Conservation (phyloP, 1,140 invertebrate species). For the Drosophila bipectinata region DNA sequence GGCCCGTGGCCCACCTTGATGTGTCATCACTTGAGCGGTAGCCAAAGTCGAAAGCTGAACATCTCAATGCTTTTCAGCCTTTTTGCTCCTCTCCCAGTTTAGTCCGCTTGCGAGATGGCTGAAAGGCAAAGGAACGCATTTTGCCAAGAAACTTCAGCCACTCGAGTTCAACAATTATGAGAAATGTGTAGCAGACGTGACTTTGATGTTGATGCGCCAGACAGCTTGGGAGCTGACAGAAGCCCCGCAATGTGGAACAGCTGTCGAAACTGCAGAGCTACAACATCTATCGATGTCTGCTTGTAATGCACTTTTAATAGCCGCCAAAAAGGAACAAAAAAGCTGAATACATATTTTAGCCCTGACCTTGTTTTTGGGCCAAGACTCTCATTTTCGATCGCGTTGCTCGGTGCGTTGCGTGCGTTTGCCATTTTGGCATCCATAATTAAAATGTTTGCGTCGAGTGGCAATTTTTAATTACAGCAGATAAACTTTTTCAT, state of each 20-base stretch:
- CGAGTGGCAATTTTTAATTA: conserved; percentile 68
- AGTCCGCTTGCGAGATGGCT: conserved; percentile 15
- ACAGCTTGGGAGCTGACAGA: conserved; percentile 36
- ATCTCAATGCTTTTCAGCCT: conserved; percentile 38
- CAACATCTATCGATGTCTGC: conserved; percentile 40
- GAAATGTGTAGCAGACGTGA: conserved; percentile 65
- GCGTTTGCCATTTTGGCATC: conserved; percentile 53
- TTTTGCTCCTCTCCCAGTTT: neutral
- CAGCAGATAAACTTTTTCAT: conserved; percentile 44
- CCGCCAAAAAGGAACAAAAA: conserved; percentile 30
- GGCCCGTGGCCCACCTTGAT: conserved; percentile 55
- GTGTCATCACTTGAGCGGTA: conserved; percentile 64
- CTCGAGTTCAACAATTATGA: conserved; percentile 48
- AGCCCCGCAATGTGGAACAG: conserved; percentile 54
- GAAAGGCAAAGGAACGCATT: conserved; percentile 18
- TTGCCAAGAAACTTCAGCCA: conserved; percentile 18
- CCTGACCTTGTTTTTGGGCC: conserved; percentile 66
- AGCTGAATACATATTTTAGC: conserved; percentile 23
- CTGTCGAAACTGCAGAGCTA: conserved; percentile 49
- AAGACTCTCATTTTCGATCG: conserved; percentile 29
- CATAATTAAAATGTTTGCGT: conserved; percentile 73
- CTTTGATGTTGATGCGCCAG: conserved; percentile 67
- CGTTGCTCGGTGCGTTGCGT: conserved; percentile 36
- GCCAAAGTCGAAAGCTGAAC: conserved; percentile 33
- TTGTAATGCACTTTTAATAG: conserved; percentile 55